phyloP scores from a whole-genome alignment of 2,113 vertebrate species.

The Felis catus region DNA sequence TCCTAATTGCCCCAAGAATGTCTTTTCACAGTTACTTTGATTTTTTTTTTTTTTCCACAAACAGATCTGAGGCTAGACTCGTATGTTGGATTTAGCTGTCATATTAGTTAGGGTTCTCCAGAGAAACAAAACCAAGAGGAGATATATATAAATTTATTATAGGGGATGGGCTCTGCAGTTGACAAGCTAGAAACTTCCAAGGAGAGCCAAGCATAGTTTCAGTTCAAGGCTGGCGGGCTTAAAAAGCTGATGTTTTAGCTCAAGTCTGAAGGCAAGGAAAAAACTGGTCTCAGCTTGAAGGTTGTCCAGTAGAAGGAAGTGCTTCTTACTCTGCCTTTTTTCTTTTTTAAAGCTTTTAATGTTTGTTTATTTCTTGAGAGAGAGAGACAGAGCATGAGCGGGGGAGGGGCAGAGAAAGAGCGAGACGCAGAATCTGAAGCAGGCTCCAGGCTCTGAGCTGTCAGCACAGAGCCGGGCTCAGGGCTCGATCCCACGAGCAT shows the following conservation, averaged over 20 bases:
- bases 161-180: background rate
- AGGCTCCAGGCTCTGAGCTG: too few species aligned
- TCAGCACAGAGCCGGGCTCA: too few species aligned
- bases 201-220: background rate
- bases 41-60: background rate
- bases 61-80: background rate
- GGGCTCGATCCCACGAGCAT: too few species aligned
- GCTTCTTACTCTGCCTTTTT: background rate
- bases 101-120: background rate
- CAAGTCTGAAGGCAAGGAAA: background rate
- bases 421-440: too few species aligned
- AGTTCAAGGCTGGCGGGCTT: background rate
- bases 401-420: too few species aligned
- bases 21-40: background rate
- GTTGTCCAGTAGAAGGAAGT: background rate
- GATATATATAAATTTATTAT: background rate
- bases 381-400: too few species aligned
- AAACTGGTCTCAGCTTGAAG: background rate
- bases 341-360: too few species aligned
- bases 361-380: too few species aligned
- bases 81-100: background rate
- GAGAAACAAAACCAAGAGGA: background rate
- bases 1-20: background rate
- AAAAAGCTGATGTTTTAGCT: background rate
- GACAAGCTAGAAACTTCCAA: background rate